A percentile compares a stretch with the other conserved stretches of the same genome.
These are phyloP conservation scores for Moxostoma hubbsi DNA, from an alignment of 2,797 vertebrate genomes.

Conservation along the genomic window DNA sequence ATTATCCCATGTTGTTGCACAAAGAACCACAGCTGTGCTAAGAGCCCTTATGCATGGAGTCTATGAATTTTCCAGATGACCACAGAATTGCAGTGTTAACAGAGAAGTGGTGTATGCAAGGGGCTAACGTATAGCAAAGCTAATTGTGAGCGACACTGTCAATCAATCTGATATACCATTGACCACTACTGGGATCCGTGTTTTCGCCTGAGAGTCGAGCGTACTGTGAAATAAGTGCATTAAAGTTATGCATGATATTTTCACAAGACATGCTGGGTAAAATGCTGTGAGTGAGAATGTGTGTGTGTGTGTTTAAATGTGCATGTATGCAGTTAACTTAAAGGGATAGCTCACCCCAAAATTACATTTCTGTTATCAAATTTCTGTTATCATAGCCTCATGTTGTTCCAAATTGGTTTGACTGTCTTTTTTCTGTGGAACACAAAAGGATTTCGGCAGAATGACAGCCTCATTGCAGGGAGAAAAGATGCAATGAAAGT, in stretches of 20 bases:
- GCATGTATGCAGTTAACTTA: constrained; percentile 3
- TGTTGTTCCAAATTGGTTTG: no score
- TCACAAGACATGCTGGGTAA: constrained; percentile 50
- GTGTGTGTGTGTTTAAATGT: background rate
- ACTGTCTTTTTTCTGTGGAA: no score
- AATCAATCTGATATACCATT: constrained; percentile 67
- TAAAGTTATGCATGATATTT: constrained; percentile 59
- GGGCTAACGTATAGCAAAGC: constrained; percentile 56
- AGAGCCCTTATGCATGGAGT: background rate
- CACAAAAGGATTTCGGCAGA: no score
- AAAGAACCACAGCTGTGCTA: constrained; percentile 2
- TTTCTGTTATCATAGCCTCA: no score
- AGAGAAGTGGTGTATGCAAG: constrained; percentile 37
- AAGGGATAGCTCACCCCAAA: background rate
- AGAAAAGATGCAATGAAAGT: no score
- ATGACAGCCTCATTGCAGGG: no score
- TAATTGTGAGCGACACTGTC: constrained; percentile 61
- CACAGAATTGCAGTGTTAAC: constrained; percentile 55
- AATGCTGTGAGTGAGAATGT: constrained; percentile 40
- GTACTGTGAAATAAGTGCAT: constrained; percentile 58
- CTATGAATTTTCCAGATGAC: constrained; percentile 34
- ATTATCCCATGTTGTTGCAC: background rate
- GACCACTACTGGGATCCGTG: constrained; percentile 36
- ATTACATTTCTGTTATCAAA: no score
- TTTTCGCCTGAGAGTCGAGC: constrained; percentile 47